Base-by-base conservation (phyloP, 2,888 invertebrate genomes). In the Chymomyza fuscimana region DNA sequence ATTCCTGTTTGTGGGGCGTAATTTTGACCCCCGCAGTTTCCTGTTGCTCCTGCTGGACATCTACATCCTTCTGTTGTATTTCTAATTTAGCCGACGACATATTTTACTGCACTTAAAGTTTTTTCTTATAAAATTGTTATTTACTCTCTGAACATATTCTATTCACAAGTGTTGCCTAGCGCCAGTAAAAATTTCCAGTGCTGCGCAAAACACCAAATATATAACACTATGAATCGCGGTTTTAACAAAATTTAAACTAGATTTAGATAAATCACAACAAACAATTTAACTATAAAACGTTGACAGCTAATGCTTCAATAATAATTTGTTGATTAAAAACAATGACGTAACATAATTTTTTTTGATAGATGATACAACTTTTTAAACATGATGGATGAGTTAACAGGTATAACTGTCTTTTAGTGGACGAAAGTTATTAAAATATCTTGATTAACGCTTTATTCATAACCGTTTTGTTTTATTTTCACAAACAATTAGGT, bases 61-160 rank as follows among this genome's bases (percentile, higher is more conserved):
- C 86, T 65, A 79, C 78, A 73, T 82, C 80, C 77, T 88, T 89
- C 71, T 82, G 81, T 80, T 86, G 78, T 77, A 82, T 80, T 79
- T 87, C 86, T 69, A 90, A 76, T 76, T 88, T 46, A 46, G 40
- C 81, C 69, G 85, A 77, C 81, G 91, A 90, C 91, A 90, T 90
- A 66, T 80, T 81, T 76, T 79, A 63, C 77, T 80, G 71, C 74
- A 78, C 73, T 76, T 77, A 70, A 82, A 70, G 65, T 73, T 74
- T 80, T 46, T 78, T 73, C 74, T 64, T 73, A 69, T 46, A 54
- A 54, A 54, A 22, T 54, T 86, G 77, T 81, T 82, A 86, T 86
- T 82, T 86, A 86, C 83, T 82, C 81, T 81, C 81, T 82, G 86
- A 84, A 83, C 85, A 77, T 65, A 66, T 65, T 65, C 54, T 46